phyloP scores from a whole-genome alignment of 1,140 invertebrate species.

The Diorhabda sublineata region DNA sequence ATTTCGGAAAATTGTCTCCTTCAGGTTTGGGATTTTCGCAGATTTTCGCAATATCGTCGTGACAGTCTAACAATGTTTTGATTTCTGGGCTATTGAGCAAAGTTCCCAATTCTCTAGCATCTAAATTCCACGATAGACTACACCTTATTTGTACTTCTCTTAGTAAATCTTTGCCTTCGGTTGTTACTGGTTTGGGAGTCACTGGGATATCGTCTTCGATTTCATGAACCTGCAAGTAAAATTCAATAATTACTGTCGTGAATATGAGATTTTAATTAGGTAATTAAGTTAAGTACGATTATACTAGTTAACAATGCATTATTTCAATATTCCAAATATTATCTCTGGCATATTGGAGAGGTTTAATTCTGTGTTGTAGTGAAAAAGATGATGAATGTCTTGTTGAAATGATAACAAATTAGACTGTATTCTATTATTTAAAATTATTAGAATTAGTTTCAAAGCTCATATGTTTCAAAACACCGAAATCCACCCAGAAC shows the following conservation, averaged over 20 bases:
- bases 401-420: too few species aligned
- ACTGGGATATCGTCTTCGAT: slow-evolving; percentile 49
- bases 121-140: slow-evolving; percentile 44
- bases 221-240: slow-evolving; percentile 51
- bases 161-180: slow-evolving; percentile 45
- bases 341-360: too few species aligned
- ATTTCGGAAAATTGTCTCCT: slow-evolving; percentile 36
- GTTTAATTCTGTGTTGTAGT: too few species aligned
- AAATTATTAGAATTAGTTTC: too few species aligned
- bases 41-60: slow-evolving; percentile 60
- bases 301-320: too few species aligned
- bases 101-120: slow-evolving; percentile 50
- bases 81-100: slow-evolving; percentile 51
- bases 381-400: too few species aligned
- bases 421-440: too few species aligned
- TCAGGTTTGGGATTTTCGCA: slow-evolving; percentile 29
- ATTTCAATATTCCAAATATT: too few species aligned
- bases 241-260: background rate
- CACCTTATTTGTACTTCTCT: slow-evolving; percentile 46
- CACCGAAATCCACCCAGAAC: too few species aligned
- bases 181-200: slow-evolving; percentile 46
- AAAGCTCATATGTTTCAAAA: too few species aligned
- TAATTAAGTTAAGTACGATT: too few species aligned
- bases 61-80: slow-evolving; percentile 62
- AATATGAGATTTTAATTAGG: too few species aligned